Evolutionary conservation across 2,888 invertebrate genomes (phyloP).

Genomic region (Epistrophe grossulariae): DNA sequence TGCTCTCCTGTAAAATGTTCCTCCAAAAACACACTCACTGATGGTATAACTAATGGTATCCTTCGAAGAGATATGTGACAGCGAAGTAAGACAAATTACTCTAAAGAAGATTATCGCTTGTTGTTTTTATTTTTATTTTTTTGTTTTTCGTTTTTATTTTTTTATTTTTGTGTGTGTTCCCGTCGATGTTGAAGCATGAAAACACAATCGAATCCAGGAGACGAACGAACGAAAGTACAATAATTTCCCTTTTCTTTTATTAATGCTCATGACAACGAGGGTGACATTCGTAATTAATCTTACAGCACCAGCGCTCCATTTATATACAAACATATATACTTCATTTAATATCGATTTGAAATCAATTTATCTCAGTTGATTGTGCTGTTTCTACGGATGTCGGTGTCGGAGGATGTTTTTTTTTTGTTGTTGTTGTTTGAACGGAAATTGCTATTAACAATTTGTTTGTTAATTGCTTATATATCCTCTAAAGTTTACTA

Average conservation of each 20-base stretch:
- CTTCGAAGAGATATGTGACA: constrained; percentile 58
- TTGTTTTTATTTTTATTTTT: constrained; percentile 32
- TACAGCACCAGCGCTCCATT: constrained; percentile 24
- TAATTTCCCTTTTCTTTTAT: constrained; percentile 69
- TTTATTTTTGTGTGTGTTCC: not conserved
- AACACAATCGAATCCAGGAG: constrained; percentile 61
- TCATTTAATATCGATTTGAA: constrained; percentile 71
- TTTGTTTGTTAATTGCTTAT: constrained; percentile 53
- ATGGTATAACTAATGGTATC: constrained; percentile 61
- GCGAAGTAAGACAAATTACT: constrained; percentile 73
- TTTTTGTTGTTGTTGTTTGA: not conserved
- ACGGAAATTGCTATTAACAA: constrained; percentile 42
- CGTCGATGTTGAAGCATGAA: constrained; percentile 13
- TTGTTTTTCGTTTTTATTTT: constrained; percentile 10
- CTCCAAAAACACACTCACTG: constrained; percentile 37
- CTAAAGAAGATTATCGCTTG: constrained; percentile 62
- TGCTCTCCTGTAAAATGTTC: constrained; percentile 51
- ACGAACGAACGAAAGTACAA: constrained; percentile 46
- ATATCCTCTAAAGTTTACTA: not conserved
- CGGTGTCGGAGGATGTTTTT: constrained; percentile 15
- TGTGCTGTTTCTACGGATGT: constrained; percentile 35
- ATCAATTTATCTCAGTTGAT: constrained; percentile 72
- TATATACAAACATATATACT: constrained; percentile 32
- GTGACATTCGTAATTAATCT: constrained; percentile 71
- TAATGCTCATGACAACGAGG: constrained; percentile 69